phyloP scores from a whole-genome alignment of 2,888 invertebrate species.

The Cheilosia grossa region DNA sequence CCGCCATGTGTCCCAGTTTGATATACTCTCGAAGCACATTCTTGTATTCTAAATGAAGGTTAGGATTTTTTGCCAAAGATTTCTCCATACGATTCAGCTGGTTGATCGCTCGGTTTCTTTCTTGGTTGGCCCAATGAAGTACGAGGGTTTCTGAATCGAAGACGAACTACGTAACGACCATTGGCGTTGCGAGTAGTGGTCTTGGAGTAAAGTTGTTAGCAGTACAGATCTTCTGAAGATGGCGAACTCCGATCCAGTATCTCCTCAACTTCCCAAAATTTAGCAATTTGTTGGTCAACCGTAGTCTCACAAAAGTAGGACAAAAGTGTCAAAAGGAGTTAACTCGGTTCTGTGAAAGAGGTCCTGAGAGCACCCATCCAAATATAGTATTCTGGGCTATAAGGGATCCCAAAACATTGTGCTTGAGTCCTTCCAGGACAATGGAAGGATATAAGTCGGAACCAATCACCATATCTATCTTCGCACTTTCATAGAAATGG shows the following conservation, averaged over 20 bases:
- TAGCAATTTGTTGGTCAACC: too few species aligned
- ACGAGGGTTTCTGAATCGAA: slow-evolving; percentile 1
- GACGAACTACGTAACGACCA: slow-evolving; percentile 13
- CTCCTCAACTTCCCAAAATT: too few species aligned
- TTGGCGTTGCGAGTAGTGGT: slow-evolving; percentile 6
- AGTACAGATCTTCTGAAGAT: too few species aligned
- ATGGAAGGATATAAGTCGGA: slow-evolving; percentile 19
- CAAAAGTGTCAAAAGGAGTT: not conserved
- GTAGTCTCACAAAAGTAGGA: too few species aligned
- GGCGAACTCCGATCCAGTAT: too few species aligned
- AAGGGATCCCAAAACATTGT: not conserved
- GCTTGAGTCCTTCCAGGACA: slow-evolving; percentile 7
- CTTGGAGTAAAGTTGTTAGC: too few species aligned
- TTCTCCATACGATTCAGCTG: slow-evolving; percentile 5
- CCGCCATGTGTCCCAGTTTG: too few species aligned
- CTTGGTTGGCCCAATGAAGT: slow-evolving; percentile 2
- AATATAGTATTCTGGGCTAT: slow-evolving; percentile 25
- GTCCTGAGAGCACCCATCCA: slow-evolving; percentile 22
- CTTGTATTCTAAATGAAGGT: too few species aligned
- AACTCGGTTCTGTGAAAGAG: not conserved
- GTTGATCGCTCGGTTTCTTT: not conserved
- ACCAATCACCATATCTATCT: slow-evolving; percentile 28
- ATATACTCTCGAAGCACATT: too few species aligned
- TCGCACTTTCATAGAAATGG: too few species aligned
- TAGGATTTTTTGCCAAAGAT: too few species aligned